These are phyloP conservation scores for Drosophila colorata DNA, from an alignment of 2,888 invertebrate genomes.

Conservation along the genomic window DNA sequence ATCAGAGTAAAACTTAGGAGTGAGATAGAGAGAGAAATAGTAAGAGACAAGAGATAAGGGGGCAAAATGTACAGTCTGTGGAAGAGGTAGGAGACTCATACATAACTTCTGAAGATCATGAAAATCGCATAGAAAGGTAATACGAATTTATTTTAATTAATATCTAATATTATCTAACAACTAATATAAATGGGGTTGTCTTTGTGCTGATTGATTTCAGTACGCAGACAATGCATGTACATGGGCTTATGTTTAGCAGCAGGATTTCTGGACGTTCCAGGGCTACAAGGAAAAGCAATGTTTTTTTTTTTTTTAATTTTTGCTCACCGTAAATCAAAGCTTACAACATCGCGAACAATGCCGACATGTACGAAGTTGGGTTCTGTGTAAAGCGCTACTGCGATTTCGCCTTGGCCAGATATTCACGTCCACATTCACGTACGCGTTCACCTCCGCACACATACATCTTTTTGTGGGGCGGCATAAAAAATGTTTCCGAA, in stretches of 20 bases:
- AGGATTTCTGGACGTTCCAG: neutral
- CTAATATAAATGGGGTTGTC: neutral
- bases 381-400: neutral
- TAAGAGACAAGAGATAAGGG: too few relatives aligned
- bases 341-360: conserved; percentile 2
- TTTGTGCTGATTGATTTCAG: too few relatives aligned
- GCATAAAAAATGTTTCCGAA: conserved; percentile 4
- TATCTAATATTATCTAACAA: neutral
- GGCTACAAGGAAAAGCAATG: neutral
- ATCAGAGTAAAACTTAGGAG: too few relatives aligned
- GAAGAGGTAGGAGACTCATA: too few relatives aligned
- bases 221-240: too few relatives aligned
- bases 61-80: too few relatives aligned
- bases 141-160: neutral
- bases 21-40: neutral
- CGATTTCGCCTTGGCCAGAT: conserved; percentile 1
- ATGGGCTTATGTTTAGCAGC: neutral
- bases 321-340: conserved; percentile 16
- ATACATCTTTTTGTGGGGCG: neutral
- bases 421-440: conserved; percentile 4
- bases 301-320: neutral
- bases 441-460: conserved; percentile 6
- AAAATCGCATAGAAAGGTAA: neutral
- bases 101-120: neutral
- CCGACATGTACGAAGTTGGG: conserved; percentile 13